Conservation (phyloP, 2,888 invertebrate genomes). For the Lycaena phlaeas region DNA sequence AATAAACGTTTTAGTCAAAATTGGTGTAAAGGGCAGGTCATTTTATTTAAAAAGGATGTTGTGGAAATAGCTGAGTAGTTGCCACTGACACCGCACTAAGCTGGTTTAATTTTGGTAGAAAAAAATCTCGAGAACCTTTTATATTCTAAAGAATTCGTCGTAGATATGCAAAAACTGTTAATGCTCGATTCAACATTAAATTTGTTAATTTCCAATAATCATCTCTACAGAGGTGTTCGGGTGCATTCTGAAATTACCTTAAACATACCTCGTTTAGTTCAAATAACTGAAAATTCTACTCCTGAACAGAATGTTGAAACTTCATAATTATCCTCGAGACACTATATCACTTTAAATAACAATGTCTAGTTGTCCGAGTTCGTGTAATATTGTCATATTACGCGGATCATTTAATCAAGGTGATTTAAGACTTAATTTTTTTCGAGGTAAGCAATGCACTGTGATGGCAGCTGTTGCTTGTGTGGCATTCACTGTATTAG, state of each 20-base stretch:
- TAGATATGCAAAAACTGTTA: not conserved
- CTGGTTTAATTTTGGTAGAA: constrained; percentile 11
- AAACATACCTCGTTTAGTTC: not conserved
- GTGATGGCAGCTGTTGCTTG: constrained; percentile 18
- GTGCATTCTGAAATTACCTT: no score
- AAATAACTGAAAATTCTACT: not conserved
- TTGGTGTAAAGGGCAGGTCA: constrained; percentile 23
- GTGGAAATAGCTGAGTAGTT: constrained; percentile 19
- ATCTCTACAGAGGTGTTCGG: not conserved
- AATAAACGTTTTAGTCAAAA: constrained; percentile 23
- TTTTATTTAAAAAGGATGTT: constrained; percentile 23
- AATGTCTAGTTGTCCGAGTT: no score
- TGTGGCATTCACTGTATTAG: constrained; percentile 11
- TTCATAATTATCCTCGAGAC: no score
- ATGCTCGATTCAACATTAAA: no score
- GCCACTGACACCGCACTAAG: constrained; percentile 13
- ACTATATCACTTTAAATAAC: constrained; percentile 7
- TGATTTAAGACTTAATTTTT: constrained; percentile 15
- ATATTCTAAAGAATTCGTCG: not conserved
- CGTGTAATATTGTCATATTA: no score
- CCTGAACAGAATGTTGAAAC: no score
- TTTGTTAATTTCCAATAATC: not conserved
- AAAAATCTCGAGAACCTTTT: constrained; percentile 12
- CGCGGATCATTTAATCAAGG: constrained; percentile 19
- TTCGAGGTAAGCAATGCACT: constrained; percentile 20